These are phyloP conservation scores for Holacanthella duospinosa DNA, from an alignment of 2,888 invertebrate genomes.

Conservation along the genomic window DNA sequence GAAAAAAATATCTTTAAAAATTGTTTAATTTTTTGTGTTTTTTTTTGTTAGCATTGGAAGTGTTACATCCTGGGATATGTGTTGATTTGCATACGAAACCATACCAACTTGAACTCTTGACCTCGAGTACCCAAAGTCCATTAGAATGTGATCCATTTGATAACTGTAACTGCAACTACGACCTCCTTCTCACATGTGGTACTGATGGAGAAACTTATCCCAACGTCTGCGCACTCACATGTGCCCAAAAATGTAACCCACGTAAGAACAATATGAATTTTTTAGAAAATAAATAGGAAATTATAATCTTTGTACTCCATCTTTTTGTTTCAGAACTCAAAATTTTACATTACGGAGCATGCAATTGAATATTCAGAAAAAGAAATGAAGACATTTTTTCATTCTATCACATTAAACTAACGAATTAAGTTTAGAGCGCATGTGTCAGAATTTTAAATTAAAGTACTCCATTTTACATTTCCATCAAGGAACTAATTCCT, in stretches of 20 bases:
- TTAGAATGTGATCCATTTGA: background rate
- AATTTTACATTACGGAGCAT: constrained; percentile 1
- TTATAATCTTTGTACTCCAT: background rate
- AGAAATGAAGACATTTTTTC: background rate
- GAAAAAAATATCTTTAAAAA: background rate
- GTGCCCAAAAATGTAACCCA: background rate
- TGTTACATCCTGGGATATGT: background rate
- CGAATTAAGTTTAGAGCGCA: background rate
- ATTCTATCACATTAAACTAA: background rate
- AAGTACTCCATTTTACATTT: background rate
- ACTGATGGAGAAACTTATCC: constrained; percentile 6
- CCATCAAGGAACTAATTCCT: background rate
- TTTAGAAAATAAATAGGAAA: background rate
- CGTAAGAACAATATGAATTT: background rate
- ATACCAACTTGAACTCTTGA: too few relatives aligned
- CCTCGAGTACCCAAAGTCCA: background rate
- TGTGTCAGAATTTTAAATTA: background rate
- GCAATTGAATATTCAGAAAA: background rate
- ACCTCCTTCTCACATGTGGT: constrained; percentile 7
- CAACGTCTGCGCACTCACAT: constrained; percentile 2
- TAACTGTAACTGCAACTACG: constrained; percentile 7
- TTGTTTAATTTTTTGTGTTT: background rate
- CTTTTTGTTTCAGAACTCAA: background rate
- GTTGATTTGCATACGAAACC: background rate
- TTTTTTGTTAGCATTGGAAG: background rate